A percentile compares a stretch with the other conserved stretches of the same genome.
Conservation (phyloP, 2,113 vertebrate genomes). For the Aptenodytes forsteri region DNA sequence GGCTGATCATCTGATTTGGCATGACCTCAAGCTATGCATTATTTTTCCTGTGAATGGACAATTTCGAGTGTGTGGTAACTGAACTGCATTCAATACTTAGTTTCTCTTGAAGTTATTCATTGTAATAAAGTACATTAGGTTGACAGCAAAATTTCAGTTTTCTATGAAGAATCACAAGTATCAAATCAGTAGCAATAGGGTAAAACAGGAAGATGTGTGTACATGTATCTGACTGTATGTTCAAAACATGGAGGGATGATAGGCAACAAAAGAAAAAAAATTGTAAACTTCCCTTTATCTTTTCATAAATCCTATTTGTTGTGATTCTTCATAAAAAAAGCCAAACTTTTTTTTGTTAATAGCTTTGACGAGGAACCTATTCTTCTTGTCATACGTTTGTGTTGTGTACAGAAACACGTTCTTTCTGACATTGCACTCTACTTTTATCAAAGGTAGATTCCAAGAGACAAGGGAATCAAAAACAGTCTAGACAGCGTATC, state of each 20-base stretch:
- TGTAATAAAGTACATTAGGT: not conserved
- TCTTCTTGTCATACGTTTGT: not conserved
- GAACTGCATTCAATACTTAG: not conserved
- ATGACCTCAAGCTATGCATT: not conserved
- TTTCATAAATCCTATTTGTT: not conserved
- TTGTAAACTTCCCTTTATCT: not conserved
- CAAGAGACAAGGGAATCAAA: not conserved
- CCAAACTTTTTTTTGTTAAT: not conserved
- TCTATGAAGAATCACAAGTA: not conserved
- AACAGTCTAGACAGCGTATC: not conserved
- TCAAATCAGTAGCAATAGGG: not conserved
- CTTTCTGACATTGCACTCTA: rapidly evolving
- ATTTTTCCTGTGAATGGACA: not conserved
- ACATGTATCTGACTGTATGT: rapidly evolving
- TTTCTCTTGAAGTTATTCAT: not conserved
- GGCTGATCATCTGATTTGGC: not conserved
- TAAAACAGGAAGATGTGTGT: not conserved
- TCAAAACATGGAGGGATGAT: not conserved
- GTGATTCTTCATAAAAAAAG: not conserved
- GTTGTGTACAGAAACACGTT: not conserved
- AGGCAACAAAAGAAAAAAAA: not conserved
- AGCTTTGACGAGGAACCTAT: not conserved
- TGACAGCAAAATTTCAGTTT: not conserved
- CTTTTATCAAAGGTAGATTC: not conserved
- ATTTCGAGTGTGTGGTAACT: not conserved